phyloP scores from a whole-genome alignment of 2,113 vertebrate genomes.

The Tympanuchus pallidicinctus region DNA sequence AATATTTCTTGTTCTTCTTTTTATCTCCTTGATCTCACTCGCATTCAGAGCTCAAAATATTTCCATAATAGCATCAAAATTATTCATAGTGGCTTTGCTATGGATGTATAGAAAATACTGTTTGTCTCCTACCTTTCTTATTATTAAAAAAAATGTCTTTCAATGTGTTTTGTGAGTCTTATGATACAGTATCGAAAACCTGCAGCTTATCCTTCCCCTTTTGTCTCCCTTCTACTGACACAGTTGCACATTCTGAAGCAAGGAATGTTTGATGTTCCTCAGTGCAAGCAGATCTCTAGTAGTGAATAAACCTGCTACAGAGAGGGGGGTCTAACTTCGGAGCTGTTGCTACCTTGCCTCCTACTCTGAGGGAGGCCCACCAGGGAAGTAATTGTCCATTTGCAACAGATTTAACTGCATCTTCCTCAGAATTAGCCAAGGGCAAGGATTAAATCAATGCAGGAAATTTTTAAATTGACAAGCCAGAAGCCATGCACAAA shows the following conservation, averaged over 20 bases:
- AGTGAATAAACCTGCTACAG: background rate
- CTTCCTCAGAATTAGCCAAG: background rate
- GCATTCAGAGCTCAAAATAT: background rate
- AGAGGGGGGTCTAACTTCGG: background rate
- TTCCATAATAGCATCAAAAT: background rate
- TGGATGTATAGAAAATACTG: background rate
- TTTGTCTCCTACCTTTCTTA: background rate
- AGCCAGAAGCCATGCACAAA: background rate
- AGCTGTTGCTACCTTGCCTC: too few relatives aligned
- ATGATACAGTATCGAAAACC: rapidly evolving
- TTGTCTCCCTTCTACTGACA: background rate
- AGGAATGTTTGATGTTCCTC: background rate
- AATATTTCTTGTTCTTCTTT: too few relatives aligned
- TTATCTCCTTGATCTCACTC: background rate
- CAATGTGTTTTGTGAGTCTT: background rate
- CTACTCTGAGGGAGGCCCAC: background rate
- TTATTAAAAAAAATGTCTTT: background rate
- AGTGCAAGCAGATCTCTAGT: background rate
- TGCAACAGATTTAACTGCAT: background rate
- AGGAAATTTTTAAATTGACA: background rate
- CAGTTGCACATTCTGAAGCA: background rate
- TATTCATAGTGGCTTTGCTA: background rate
- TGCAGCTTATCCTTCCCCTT: background rate
- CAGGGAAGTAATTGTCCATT: background rate
- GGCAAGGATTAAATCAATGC: background rate